Evolutionary conservation across 2,797 vertebrate species (phyloP), one percentile per base, ranked within the genome.

Genomic region (Zonotrichia albicollis): DNA sequence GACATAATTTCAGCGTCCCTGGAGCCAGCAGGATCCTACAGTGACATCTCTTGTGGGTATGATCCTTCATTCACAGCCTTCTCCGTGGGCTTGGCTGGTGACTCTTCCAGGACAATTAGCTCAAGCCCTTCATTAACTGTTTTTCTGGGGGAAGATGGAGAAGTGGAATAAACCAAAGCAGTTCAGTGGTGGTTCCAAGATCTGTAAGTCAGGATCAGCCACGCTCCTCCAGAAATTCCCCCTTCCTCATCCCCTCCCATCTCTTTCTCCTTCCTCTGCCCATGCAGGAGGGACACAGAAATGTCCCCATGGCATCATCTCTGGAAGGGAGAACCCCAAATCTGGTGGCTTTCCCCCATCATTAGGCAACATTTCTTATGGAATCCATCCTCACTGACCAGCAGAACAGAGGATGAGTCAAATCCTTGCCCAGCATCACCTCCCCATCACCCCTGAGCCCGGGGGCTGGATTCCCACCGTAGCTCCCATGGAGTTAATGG

Each of bases 361-460:
- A 0, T 6, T 9, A 48, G 19, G 16, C 42, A 50, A 57, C 34
- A 7, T 2, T 74, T 34, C 42, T 16, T 13, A 3, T 5, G 55
- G 38, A 21, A 7, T 40, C 65, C 25, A 19, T 30, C 51, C 70
- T 89, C 17, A 10, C 45, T 4, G 6, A 50, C 29, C 82, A 87
- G 87, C 45, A 76, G 55, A 87, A 3, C 36, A 32, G 64, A 46
- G 60, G 38, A 74, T 1, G 72, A 90, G 42, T 29, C 53, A 60
- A 81, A 70, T 7, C 4, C 0, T 40, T 53, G 54, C 85, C 61
- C 87, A 42, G 3, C 2, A 0, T 64, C 92, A 18, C 86, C 66
- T 78, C 66, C 65, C 50, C 0, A 0, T 3, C 0, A 2, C 6
- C 36, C 57, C 48, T 1, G 30, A 68, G 70, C 40, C 62, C 0